Evolutionary conservation across 2,888 invertebrate species (phyloP), one percentile per base, ranked within the genome.

Genomic region (Ametastegia equiseti): DNA sequence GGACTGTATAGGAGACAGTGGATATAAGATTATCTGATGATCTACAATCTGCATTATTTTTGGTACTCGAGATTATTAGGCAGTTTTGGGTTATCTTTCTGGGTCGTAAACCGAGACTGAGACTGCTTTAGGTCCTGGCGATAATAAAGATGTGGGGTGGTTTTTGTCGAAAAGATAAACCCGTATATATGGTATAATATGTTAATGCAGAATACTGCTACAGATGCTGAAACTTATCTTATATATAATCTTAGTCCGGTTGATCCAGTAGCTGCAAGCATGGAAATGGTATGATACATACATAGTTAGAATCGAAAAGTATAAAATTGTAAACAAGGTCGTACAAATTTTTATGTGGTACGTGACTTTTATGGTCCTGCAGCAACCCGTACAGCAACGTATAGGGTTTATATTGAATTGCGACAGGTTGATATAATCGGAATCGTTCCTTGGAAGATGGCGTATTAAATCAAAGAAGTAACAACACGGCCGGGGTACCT

Each of bases 271-370:
- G 19, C 36, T 67, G 23, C 19, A 67, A n/a, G 23, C n/a, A 4
- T n/a, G n/a, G 5, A 15, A 9, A 27, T 60, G n/a, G 27, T 60
- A 30, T n/a, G 23, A 27, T 23, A 60, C 9, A 60, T 60, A 30
- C 27, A 54, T 71, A 71, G 27, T 30, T 47, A 47, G n/a, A 71
- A 45, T 71, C 71, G 45, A 71, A 27, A 71, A 71, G 45, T 67
- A 67, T 71, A 71, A 71, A 71, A 71, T 71, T 71, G 75, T 75
- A 75, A 75, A 75, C 75, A 75, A 75, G 75, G 42, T 75, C 75
- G 78, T 78, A 57, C 39, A 36, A 60, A 60, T 78, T 15, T 78
- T 78, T 78, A 75, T 54, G 73, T 75, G 33, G 73, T 54, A 75
- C 73, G 73, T 75, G 73, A 75, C 30, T 54, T 75, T 75, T 75